Evolutionary conservation across 2,797 vertebrate genomes (phyloP), one percentile per base, ranked within the genome.

Genomic region (Alexandromys oeconomus): DNA sequence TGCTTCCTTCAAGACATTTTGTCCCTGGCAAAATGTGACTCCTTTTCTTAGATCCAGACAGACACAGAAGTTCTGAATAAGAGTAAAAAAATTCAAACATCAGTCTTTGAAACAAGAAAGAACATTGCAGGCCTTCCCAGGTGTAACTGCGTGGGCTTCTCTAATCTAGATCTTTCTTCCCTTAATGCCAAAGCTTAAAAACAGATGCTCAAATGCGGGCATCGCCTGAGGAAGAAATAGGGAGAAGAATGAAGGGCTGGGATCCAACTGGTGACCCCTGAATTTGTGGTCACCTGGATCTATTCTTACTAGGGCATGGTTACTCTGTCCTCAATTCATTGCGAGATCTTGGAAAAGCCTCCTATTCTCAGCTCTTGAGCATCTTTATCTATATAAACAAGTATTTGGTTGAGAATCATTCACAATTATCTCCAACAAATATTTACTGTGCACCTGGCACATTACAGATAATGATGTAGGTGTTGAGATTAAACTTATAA

Each of bases 381-480:
- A 71, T 87, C n/a, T 91, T 89, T 57, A 21, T 29, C 57, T 89
- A 9, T 11, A 77, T 19, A 73, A 63, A 87, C 80, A 59, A 93
- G 57, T 17, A 27, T 11, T 74, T 76, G 95, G 74, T 78, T 65
- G 95, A 76, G 91, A 93, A 48, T 71, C 10, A 65, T 12, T 94
- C 54, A 37, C 3, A 65, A 73, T 43, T 87, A 23, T 57, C 51
- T 15, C 79, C 48, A 89, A 82, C 69, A 89, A 91, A 61, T 87
- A 95, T 82, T 89, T 89, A 37, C 31, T 88, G 71, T 71, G 71
- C 87, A 88, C 71, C 87, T 88, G 87, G 19, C n/a, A 87, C 34
- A 37, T 88, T 73, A 34, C 25, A 76, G 65, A 48, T 84, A 67
- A 59, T 93, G 65, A 48, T 95, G 21, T 73, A 29, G 2, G 43